Evolutionary conservation across 2,113 vertebrate genomes (phyloP), one percentile per base, ranked within the genome.

Genomic region (Oxyruncus cristatus): DNA sequence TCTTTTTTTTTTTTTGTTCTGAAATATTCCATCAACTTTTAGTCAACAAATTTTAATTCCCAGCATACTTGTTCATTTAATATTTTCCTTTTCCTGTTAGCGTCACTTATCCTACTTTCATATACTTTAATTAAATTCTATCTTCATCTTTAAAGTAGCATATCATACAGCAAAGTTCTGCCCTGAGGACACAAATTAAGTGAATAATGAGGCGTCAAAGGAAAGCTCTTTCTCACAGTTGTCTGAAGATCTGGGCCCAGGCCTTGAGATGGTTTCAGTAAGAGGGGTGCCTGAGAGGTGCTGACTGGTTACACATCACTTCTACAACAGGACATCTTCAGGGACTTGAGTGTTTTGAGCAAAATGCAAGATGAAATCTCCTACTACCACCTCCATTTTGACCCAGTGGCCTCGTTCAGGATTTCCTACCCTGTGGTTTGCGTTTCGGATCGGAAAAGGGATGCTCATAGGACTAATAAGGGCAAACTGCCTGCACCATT

Each of bases 311-410:
- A 37, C 32, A 24, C 11, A 14, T 16, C 44, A 18, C 14, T 44
- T 41, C 49, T 27, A 1, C 0, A 2, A 39, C 0, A 70, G 16
- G 72, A 56, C n/a, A 59, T 3, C 28, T 70, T 33, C 59, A 63
- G 32, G 28, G 19, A n/a, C 9, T 56, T 26, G 7, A 58, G 28
- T 14, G 28, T 14, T n/a, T 62, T 33, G 35, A 8, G n/a, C 49
- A 41, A 88, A 93, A 75, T 5, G 14, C 19, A 47, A 66, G 30
- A 20, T 6, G 7, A 70, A 83, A 72, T 37, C 47, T 89, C 50
- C 42, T 55, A 26, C 33, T 50, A 4, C 53, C 39, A 16, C 42
- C 50, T 81, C 35, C 41, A n/a, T 30, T 85, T 68, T 90, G 39
- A 88, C 32, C 27, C 58, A 65, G n/a, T 37, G 26, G n/a, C 49